These are phyloP conservation scores for Drosophila equinoxialis DNA, from an alignment of 1,140 invertebrate genomes.

Conservation along the genomic window DNA sequence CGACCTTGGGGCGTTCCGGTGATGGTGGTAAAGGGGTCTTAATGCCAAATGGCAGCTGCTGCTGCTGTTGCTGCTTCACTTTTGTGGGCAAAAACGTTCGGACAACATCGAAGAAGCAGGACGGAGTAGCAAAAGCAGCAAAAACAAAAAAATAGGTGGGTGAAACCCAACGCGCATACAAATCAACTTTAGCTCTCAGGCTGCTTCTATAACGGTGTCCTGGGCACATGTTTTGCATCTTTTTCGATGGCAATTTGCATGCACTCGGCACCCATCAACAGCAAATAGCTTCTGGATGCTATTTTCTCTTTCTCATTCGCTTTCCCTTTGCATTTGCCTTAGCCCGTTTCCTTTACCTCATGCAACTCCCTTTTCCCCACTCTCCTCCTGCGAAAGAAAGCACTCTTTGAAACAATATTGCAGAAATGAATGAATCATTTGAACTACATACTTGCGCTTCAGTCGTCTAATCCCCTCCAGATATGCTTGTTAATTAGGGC, in stretches of 20 bases:
- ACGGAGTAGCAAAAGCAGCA: background rate
- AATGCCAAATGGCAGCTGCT: conserved; percentile 67
- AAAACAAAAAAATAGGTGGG: conserved; percentile 16
- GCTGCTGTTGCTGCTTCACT: conserved; percentile 39
- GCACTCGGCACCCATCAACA: conserved; percentile 78
- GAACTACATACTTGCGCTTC: conserved; percentile 13
- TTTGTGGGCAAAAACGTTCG: conserved; percentile 68
- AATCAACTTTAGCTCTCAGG: conserved; percentile 61
- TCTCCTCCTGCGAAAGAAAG: conserved; percentile 15
- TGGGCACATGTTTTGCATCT: conserved; percentile 75
- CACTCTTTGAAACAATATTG: conserved; percentile 61
- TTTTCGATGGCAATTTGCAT: conserved; percentile 78
- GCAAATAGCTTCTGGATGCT: conserved; percentile 72
- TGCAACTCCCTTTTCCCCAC: background rate
- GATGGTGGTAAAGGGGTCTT: conserved; percentile 28
- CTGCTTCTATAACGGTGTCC: conserved; percentile 20
- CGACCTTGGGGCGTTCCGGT: conserved; percentile 62
- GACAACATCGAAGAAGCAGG: conserved; percentile 66
- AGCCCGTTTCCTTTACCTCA: background rate
- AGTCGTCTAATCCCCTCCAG: conserved; percentile 48
- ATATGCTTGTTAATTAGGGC: conserved; percentile 54
- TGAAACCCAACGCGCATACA: conserved; percentile 63
- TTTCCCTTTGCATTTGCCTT: background rate
- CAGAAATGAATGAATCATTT: conserved; percentile 52
- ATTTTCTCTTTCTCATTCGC: conserved; percentile 24